Percentiles rank a stretch among this genome's conserved stretches.
These are phyloP conservation scores for Ctenoplectra terminalis DNA, from an alignment of 1,140 invertebrate genomes.

Conservation along the genomic window DNA sequence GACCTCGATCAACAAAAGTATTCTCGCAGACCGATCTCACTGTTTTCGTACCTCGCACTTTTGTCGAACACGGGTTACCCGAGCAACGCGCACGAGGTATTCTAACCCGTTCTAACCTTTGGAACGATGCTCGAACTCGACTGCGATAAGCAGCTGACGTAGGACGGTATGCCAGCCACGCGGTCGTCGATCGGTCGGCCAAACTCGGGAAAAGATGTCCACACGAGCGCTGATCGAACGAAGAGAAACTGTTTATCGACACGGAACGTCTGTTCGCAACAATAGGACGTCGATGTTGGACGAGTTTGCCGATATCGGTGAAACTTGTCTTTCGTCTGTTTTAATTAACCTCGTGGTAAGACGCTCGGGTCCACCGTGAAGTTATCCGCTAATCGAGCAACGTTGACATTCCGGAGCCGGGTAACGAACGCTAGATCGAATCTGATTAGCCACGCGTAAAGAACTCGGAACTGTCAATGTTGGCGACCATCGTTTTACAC, in stretches of 20 bases:
- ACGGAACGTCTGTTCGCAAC: not conserved
- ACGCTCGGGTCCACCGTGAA: not conserved
- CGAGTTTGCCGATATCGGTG: not conserved
- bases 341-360: conserved; percentile 14
- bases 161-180: not conserved
- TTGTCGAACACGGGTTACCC: not conserved
- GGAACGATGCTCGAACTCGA: not conserved
- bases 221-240: not conserved
- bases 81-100: not conserved
- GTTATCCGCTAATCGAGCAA: conserved; percentile 3
- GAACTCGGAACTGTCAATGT: not conserved
- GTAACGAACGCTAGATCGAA: not conserved
- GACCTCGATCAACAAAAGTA: not conserved
- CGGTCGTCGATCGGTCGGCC: not conserved
- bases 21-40: not conserved
- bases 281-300: not conserved
- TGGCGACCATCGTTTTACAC: not conserved
- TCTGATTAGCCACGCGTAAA: conserved; percentile 7
- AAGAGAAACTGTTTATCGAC: conserved; percentile 8
- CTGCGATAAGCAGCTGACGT: not conserved
- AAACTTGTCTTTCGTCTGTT: not conserved
- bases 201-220: not conserved
- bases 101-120: not conserved
- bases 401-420: not conserved
- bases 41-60: not conserved